Evolutionary conservation across 2,113 vertebrate species (phyloP).

Genomic region (Lonchura striata): DNA sequence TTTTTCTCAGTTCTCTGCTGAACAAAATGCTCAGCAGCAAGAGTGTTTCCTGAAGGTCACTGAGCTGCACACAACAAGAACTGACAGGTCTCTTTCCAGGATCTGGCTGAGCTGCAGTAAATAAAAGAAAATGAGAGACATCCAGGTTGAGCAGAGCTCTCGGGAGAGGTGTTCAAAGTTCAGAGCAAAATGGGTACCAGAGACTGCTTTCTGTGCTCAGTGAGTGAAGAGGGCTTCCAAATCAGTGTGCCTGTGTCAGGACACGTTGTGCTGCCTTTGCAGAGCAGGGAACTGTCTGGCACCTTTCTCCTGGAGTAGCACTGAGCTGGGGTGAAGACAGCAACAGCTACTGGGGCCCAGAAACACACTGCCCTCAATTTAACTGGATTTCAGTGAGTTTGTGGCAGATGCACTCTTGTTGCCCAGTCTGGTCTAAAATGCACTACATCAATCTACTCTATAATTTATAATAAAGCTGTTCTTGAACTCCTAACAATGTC

Average conservation of each 20-base stretch:
- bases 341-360: background rate
- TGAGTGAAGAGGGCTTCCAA: background rate
- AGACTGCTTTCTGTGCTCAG: background rate
- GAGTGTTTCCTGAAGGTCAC: background rate
- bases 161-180: background rate
- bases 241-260: background rate
- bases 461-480: background rate
- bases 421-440: background rate
- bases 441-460: background rate
- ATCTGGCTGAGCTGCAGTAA: background rate
- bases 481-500: background rate
- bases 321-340: background rate
- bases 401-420: background rate
- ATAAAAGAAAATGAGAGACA: background rate
- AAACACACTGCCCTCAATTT: background rate
- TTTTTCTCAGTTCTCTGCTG: background rate
- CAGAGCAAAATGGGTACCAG: background rate
- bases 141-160: background rate
- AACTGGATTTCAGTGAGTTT: background rate
- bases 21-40: background rate
- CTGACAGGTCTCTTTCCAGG: conserved; percentile 12
- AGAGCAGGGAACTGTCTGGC: background rate
- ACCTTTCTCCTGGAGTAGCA: background rate
- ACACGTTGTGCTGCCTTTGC: background rate
- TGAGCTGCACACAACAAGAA: background rate